Base-by-base conservation (phyloP, 2,797 vertebrate genomes). In the Pelochelys cantorii region DNA sequence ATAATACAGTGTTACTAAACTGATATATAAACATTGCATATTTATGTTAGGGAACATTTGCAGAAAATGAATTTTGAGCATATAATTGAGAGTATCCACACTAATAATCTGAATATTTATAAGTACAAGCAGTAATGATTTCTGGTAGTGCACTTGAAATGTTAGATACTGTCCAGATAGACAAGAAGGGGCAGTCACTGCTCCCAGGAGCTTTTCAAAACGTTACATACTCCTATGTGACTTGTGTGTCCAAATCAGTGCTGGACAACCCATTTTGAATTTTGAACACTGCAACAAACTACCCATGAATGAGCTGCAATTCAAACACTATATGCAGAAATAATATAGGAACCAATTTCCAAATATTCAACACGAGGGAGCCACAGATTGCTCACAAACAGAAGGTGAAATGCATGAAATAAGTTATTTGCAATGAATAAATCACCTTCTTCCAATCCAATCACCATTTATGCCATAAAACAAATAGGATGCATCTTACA, bases 401-500 rank as follows among this genome's bases (percentile, higher is more conserved):
- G 93, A 95, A 97, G 95, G 85, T 93, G 82, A 95, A 97, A 97
- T 97, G 96, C 92, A 97, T 97, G 96, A 97, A 96, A 97, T 97
- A 97, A 97, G 95, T 97, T 95, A 97, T 96, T 95, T 94, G 83
- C 68, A 86, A 95, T 96, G 95, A 97, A 97, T 97, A 96, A 97
- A 97, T 97, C 91, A 97, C 94, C 91, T 92, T 84, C 91, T 92
- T 95, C 87, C 96, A 96, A 95, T 93, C 96, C 91, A 92, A 92
- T 95, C 92, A 90, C 95, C 87, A 96, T 93, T 97, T 95, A 97
- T 80, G 88, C 94, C 93, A 97, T 93, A 96, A 97, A 97, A 96
- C 91, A 93, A 95, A 96, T 7, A 95, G 91, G 85, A 95, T 93
- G 96, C 94, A 81, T 93, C 95, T 94, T 88, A 93, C 90, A 91